Conservation (phyloP, 1,140 invertebrate species). For the Tribolium madens region DNA sequence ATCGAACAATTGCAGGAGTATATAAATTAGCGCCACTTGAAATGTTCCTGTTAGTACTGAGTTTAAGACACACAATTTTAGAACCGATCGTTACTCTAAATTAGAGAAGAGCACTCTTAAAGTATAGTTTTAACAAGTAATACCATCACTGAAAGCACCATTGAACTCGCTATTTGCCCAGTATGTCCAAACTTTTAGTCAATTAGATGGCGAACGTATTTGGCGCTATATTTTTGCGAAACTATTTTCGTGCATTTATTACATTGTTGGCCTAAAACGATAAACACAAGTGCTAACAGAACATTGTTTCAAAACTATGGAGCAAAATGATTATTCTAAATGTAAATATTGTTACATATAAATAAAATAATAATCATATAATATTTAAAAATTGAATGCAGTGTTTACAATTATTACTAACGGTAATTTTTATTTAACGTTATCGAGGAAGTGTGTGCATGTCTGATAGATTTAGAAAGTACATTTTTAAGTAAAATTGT, state of each 20-base stretch:
- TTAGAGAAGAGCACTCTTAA: slow-evolving; percentile 31
- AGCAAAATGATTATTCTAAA: slow-evolving; percentile 66
- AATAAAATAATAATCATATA: slow-evolving; percentile 61
- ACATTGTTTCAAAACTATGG: slow-evolving; percentile 57
- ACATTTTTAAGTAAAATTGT: slow-evolving; percentile 52
- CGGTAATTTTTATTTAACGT: slow-evolving; percentile 51
- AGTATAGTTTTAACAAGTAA: slow-evolving; percentile 28
- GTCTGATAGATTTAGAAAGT: slow-evolving; percentile 53
- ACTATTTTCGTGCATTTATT: slow-evolving; percentile 45
- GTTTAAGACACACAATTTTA: slow-evolving; percentile 34
- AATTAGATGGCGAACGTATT: slow-evolving; percentile 54
- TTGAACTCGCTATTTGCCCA: slow-evolving; percentile 48
- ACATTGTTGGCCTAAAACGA: slow-evolving; percentile 57
- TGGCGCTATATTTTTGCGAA: slow-evolving; percentile 49
- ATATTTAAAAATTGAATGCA: slow-evolving; percentile 56
- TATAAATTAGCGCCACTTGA: slow-evolving; percentile 54
- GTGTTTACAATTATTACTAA: slow-evolving; percentile 53
- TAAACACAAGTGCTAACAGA: slow-evolving; percentile 52
- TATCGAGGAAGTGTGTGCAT: slow-evolving; percentile 51
- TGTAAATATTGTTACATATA: slow-evolving; percentile 67
- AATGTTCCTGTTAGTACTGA: slow-evolving; percentile 56
- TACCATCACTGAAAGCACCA: slow-evolving; percentile 29
- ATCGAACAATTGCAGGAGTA: slow-evolving; percentile 58
- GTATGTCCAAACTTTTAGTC: slow-evolving; percentile 54
- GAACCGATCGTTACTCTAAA: slow-evolving; percentile 35